Percentiles rank a stretch among this genome's conserved stretches.
Conservation (phyloP, 2,888 invertebrate species). For the Sceliomorpha sp. region DNA sequence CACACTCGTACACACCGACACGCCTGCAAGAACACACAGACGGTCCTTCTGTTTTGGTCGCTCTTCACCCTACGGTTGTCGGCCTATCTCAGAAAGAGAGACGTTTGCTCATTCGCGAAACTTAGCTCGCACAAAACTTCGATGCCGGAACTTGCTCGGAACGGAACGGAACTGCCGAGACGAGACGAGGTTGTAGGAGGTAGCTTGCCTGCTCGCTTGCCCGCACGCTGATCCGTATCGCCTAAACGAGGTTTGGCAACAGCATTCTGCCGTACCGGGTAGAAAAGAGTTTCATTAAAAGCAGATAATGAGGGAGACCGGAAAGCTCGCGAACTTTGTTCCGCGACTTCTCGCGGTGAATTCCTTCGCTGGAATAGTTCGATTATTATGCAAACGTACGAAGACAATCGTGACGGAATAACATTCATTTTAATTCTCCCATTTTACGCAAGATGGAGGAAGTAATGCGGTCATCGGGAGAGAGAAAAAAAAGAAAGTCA, state of each 20-base stretch:
- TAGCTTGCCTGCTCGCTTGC: slow-evolving; percentile 58
- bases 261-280: slow-evolving; percentile 70
- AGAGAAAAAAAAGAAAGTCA: too few relatives aligned
- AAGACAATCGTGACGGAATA: slow-evolving; percentile 28
- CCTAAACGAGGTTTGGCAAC: slow-evolving; percentile 78
- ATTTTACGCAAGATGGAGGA: too few relatives aligned
- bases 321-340: slow-evolving; percentile 57
- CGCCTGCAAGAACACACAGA: too few relatives aligned
- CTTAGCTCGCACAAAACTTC: slow-evolving; percentile 68
- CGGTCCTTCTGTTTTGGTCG: slow-evolving; percentile 18
- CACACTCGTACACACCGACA: too few relatives aligned
- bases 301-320: slow-evolving; percentile 70
- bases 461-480: too few relatives aligned
- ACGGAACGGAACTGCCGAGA: slow-evolving; percentile 62
- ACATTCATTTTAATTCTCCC: too few relatives aligned
- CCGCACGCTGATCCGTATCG: slow-evolving; percentile 76
- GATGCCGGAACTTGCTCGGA: slow-evolving; percentile 71
- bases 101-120: slow-evolving; percentile 64
- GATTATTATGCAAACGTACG: slow-evolving; percentile 57
- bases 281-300: slow-evolving; percentile 78
- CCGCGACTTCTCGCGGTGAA: slow-evolving; percentile 24
- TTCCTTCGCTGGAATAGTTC: slow-evolving; percentile 63
- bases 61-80: slow-evolving; percentile 23
- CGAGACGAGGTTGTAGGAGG: slow-evolving; percentile 51
- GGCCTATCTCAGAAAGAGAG: slow-evolving; percentile 60